phyloP scores from a whole-genome alignment of 2,797 vertebrate genomes.

The Synaphobranchus kaupii region DNA sequence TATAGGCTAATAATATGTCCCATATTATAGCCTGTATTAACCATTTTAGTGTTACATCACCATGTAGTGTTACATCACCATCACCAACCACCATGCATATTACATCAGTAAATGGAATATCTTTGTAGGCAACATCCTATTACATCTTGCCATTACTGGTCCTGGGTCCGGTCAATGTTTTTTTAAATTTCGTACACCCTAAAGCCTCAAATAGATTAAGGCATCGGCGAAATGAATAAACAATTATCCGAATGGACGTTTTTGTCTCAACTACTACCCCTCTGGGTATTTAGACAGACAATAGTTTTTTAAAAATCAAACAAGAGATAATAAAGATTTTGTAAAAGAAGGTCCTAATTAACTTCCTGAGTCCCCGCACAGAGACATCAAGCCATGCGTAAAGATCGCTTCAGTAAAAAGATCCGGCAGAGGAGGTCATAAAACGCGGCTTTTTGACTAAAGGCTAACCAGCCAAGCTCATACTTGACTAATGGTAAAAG shows the following conservation, averaged over 20 bases:
- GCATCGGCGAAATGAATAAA: neutral
- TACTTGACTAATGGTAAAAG: neutral
- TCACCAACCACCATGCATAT: too few species aligned
- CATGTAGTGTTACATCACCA: too few species aligned
- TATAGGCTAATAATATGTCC: too few species aligned
- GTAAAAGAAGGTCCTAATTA: neutral
- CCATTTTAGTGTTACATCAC: too few species aligned
- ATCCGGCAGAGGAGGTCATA: neutral
- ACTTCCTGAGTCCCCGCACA: neutral
- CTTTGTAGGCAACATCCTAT: too few species aligned
- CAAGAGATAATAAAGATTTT: neutral
- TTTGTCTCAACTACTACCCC: neutral
- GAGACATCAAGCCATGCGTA: neutral
- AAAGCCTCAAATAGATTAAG: neutral
- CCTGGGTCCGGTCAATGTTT: too few species aligned
- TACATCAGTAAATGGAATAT: too few species aligned
- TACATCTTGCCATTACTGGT: too few species aligned
- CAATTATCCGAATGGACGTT: neutral
- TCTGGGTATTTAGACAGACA: neutral
- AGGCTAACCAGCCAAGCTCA: neutral
- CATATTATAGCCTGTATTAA: too few species aligned
- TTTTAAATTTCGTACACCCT: too few species aligned
- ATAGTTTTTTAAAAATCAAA: neutral
- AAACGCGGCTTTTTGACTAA: neutral
- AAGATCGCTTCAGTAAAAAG: neutral